A percentile compares a stretch with the other conserved stretches of the same genome.
Evolutionary conservation across 1,140 invertebrate genomes (phyloP).

Genomic region (Babylonia areolata): DNA sequence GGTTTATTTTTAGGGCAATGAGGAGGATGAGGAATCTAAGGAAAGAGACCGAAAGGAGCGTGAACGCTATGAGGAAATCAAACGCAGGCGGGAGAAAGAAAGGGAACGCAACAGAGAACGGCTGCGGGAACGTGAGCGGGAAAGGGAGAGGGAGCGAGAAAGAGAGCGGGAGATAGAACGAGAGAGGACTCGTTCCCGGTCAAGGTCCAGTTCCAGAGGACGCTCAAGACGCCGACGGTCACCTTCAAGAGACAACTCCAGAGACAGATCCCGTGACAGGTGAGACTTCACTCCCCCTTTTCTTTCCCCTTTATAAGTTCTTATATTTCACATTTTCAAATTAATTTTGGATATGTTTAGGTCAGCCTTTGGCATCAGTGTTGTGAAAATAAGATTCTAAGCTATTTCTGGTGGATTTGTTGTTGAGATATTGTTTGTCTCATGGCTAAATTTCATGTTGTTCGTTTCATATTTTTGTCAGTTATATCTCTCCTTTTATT

Average conservation of each 20-base stretch:
- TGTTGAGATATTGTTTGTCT: too few species aligned
- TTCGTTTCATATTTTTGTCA: too few species aligned
- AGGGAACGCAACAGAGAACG: slow-evolving; percentile 62
- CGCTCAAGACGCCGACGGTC: slow-evolving; percentile 57
- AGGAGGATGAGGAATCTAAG: slow-evolving; percentile 61
- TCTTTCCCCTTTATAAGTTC: too few species aligned
- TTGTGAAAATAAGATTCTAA: too few species aligned
- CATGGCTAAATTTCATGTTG: too few species aligned
- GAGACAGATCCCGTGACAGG: slow-evolving; percentile 83
- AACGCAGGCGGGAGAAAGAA: slow-evolving; percentile 68
- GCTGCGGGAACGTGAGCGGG: slow-evolving; percentile 57
- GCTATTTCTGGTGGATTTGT: too few species aligned
- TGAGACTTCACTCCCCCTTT: too few species aligned
- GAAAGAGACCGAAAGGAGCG: slow-evolving; percentile 61
- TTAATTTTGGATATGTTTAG: too few species aligned
- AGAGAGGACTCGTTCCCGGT: slow-evolving; percentile 57
- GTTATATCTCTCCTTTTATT: too few species aligned
- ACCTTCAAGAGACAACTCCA: slow-evolving; percentile 66
- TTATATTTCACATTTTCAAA: too few species aligned
- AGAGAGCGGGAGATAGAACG: slow-evolving; percentile 36
- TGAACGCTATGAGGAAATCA: slow-evolving; percentile 54
- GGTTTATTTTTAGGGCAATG: slow-evolving; percentile 33
- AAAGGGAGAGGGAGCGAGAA: slow-evolving; percentile 42
- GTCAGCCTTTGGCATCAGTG: too few species aligned
- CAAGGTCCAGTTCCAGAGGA: slow-evolving; percentile 62